Percentiles rank a stretch among this genome's conserved stretches.
Conservation (phyloP, 2,797 vertebrate species). For the Glossophaga mutica region DNA sequence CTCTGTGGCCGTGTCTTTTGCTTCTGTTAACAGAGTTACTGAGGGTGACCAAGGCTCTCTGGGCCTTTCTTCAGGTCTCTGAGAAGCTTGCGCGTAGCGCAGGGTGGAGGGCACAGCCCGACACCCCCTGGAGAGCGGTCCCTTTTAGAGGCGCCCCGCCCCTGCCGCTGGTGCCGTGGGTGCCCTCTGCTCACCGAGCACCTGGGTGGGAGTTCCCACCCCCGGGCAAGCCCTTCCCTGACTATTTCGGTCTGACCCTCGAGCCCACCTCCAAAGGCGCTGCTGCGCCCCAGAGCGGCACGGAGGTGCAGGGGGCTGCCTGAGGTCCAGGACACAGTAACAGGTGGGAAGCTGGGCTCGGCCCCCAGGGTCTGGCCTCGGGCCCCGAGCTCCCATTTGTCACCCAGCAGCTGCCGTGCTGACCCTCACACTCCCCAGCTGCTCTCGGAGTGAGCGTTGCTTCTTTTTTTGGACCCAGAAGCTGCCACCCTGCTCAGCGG, state of each 20-base stretch:
- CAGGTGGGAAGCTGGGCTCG: not conserved
- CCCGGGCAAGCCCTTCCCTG: not conserved
- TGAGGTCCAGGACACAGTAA: accelerated
- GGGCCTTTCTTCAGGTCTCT: not conserved
- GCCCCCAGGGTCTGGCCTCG: accelerated
- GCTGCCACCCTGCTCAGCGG: not conserved
- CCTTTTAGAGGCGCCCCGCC: not conserved
- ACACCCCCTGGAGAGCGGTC: not conserved
- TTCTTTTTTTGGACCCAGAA: not conserved
- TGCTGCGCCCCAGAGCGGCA: not conserved
- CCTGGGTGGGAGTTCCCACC: too few relatives aligned
- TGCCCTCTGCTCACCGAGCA: accelerated
- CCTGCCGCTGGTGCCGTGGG: too few relatives aligned
- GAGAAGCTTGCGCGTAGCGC: not conserved
- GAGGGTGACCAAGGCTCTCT: not conserved
- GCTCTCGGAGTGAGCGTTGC: accelerated
- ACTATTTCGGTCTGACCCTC: not conserved
- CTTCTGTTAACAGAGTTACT: too few relatives aligned
- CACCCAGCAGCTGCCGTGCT: accelerated
- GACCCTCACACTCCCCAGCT: not conserved
- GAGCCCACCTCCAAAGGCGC: accelerated
- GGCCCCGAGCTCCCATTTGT: accelerated
- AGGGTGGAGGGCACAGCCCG: not conserved
- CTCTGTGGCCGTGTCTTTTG: not conserved
- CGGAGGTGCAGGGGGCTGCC: not conserved